Base-by-base conservation (phyloP, 2,797 vertebrate species). In the Gambusia yucatana region DNA sequence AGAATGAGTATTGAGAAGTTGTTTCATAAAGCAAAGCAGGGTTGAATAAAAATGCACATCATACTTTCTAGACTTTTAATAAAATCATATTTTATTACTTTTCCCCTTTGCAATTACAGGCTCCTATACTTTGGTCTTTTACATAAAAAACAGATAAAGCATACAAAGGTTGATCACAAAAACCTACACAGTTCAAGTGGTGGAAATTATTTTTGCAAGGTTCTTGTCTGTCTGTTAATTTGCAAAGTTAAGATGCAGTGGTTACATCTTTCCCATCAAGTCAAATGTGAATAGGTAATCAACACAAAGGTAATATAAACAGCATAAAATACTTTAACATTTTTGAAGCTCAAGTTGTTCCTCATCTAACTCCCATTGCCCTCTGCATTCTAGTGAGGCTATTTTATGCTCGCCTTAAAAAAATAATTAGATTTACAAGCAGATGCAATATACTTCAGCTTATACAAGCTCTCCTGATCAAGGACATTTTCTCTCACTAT, bases 361-460 rank as follows among this genome's bases (percentile, higher is more conserved):
- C 76, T 74, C 57, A 43, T 80, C 77, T 74, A 57, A 41, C 77
- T 83, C 13, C 13, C 57, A 5, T 59, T 59, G 57, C 57, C 57
- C n/a, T 16, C 50, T 6, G 28, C n/a, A 59, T 59, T 30, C 28
- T 59, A 33, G 30, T 59, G 25, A 59, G 57, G 57, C 57, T 30
- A 16, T 59, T 59, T 59, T 59, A 30, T 59, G 57, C 57, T 59
- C 30, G 16, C 28, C 28, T 59, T 59, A 30, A 59, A 59, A 59
- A 59, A 30, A 59, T 30, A 59, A 55, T 55, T 59, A 16, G 57
- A 30, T 59, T 59, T 59, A 59, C 13, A 30, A 30, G 55, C 55
- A 59, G 57, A 59, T 59, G 57, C 6, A 59, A 59, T 82, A 39
- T 39, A 79, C 55, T 69, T 76, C 22, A 33, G 67, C 50, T 72